Evolutionary conservation across 2,113 vertebrate species (phyloP).

Genomic region (Nesogale talazaci): DNA sequence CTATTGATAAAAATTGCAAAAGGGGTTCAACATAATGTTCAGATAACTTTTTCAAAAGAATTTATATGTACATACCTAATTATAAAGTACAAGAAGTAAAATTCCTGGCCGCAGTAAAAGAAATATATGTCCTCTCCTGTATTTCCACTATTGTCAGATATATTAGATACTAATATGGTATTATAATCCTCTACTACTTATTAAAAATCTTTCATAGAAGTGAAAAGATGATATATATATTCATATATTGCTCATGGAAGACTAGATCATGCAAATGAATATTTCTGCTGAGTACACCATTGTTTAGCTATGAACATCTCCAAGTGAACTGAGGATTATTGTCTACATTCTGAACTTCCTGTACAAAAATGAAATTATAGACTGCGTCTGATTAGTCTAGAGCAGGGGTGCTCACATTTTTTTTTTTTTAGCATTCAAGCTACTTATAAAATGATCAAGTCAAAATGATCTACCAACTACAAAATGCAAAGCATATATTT

Average conservation of each 20-base stretch:
- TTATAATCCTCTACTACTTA: not conserved
- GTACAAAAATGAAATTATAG: not conserved
- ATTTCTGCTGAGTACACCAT: not conserved
- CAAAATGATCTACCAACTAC: too few species aligned
- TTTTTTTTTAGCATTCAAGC: too few species aligned
- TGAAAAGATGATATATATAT: too few species aligned
- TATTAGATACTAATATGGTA: not conserved
- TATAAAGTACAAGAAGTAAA: not conserved
- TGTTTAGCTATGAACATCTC: not conserved
- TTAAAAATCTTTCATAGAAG: not conserved
- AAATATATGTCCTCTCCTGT: not conserved
- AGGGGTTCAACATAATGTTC: not conserved
- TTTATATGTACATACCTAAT: not conserved
- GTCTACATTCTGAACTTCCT: not conserved
- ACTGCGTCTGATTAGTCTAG: not conserved
- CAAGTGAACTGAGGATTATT: rapidly evolving
- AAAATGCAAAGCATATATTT: too few species aligned
- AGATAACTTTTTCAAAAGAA: not conserved
- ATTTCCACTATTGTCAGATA: not conserved
- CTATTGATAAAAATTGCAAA: not conserved
- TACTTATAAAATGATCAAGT: too few species aligned
- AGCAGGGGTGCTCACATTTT: too few species aligned
- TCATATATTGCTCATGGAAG: too few species aligned
- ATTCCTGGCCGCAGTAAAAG: not conserved
- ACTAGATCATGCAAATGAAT: not conserved